Conservation (phyloP, 2,113 vertebrate genomes). For the Panurus biarmicus region DNA sequence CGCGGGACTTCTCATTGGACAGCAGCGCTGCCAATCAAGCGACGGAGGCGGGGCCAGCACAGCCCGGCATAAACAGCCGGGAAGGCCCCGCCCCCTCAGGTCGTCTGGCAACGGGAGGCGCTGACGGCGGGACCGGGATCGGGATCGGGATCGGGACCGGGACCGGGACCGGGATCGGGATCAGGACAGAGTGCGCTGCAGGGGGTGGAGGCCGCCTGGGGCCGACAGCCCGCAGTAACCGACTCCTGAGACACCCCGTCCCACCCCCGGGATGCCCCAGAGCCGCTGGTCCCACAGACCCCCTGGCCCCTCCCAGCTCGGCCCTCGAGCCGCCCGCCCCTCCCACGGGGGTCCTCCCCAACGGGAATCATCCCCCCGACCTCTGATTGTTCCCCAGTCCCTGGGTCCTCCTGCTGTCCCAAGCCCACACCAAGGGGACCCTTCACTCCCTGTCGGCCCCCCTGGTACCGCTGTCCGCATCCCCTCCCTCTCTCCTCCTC, state of each 20-base stretch:
- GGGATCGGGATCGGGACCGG: accelerated
- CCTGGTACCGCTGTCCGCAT: not conserved
- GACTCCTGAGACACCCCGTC: too few species aligned
- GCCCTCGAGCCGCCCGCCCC: not conserved
- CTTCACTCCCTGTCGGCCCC: not conserved
- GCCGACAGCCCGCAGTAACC: too few species aligned
- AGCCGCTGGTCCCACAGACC: not conserved
- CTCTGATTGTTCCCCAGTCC: not conserved
- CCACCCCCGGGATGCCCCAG: too few species aligned
- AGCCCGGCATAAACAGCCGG: accelerated
- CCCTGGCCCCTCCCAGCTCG: too few species aligned
- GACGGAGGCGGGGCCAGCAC: accelerated
- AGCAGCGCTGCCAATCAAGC: not conserved
- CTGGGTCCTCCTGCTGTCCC: not conserved
- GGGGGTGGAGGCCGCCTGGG: not conserved
- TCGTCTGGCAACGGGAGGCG: not conserved
- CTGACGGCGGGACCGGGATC: not conserved
- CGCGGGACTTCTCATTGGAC: not conserved
- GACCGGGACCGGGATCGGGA: accelerated
- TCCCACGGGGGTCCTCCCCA: accelerated
- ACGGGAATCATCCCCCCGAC: not conserved
- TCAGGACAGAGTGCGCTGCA: not conserved
- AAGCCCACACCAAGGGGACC: not conserved
- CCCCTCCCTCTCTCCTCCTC: not conserved
- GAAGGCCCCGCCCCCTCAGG: not conserved